Base-by-base conservation (phyloP, 2,888 invertebrate genomes). In the Chrysolina oricalcia region DNA sequence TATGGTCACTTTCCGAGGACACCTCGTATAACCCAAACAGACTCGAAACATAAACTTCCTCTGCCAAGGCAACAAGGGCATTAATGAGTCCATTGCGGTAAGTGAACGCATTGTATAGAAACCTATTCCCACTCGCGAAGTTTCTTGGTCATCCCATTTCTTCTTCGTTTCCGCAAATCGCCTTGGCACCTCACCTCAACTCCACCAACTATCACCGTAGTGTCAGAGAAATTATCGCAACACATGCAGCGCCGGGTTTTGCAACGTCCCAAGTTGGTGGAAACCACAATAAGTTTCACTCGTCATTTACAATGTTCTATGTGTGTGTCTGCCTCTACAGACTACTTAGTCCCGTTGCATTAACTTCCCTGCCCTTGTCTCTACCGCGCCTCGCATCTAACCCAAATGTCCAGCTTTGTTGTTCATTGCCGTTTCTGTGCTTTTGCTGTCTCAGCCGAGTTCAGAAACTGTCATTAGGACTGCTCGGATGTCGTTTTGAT, bases 211-310 rank as follows among this genome's bases (percentile, higher is more conserved):
- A 62, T 67, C 63, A 63, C 70, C 70, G 35, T 68, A 64, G 65
- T 66, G 69, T 69, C 41, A 23, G 59, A 74, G 69, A 75, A 79
- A 75, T 77, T 75, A 74, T 74, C 70, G 71, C 70, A 76, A 78
- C 77, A 76, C 74, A 73, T 75, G 73, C 59, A 70, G 66, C 41
- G 65, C 71, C 68, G 21, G 50, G 53, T 63, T 50, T 35, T 50
- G 50, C 48, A 23, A 66, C 21, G 66, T 70, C 69, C 50, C 67
- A 70, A 77, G 65, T 74, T 73, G 40, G 63, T 56, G 64, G 75
- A 62, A 76, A 78, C 80, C 78, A 63, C 80, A 77, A 77, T 78
- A 80, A 78, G 78, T 80, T 80, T 74, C 59, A 62, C 66, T 73
- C 73, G 76, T 72, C 77, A 72, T 74, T 76, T 71, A 73, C 73